Evolutionary conservation across 1,140 invertebrate genomes (phyloP).

Genomic region (Macrobrachium nipponense): DNA sequence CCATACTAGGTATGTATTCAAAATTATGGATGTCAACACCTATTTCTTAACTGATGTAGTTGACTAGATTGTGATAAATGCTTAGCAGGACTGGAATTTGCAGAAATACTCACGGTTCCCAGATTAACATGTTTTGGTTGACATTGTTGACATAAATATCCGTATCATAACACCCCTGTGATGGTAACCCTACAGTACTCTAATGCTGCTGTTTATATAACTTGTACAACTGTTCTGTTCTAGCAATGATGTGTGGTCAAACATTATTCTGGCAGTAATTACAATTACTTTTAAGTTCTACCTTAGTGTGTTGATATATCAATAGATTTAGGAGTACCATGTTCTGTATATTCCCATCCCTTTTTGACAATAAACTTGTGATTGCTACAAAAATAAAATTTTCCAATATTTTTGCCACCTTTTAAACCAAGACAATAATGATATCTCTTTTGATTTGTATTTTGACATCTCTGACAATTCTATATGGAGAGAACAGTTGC

Average conservation of each 20-base stretch:
- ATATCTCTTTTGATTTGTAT: slow-evolving; percentile 38
- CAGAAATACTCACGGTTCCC: slow-evolving; percentile 55
- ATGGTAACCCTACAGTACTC: slow-evolving; percentile 15
- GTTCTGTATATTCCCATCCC: slow-evolving; percentile 17
- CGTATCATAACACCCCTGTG: neutral
- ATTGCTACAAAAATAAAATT: slow-evolving; percentile 29
- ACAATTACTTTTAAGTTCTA: neutral
- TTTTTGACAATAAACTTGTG: slow-evolving; percentile 37
- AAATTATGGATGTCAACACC: neutral
- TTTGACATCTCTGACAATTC: slow-evolving; percentile 36
- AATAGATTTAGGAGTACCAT: too few relatives aligned
- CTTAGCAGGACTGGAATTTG: slow-evolving; percentile 46
- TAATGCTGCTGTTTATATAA: neutral
- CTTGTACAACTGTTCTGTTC: slow-evolving; percentile 24
- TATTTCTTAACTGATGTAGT: too few relatives aligned
- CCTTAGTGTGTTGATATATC: slow-evolving; percentile 19
- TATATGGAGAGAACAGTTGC: slow-evolving; percentile 57
- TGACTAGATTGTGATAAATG: slow-evolving; percentile 8
- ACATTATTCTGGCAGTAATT: slow-evolving; percentile 16
- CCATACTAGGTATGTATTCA: slow-evolving; percentile 3
- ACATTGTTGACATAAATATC: slow-evolving; percentile 22
- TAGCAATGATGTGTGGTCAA: slow-evolving; percentile 22
- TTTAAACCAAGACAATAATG: slow-evolving; percentile 48
- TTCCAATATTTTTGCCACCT: slow-evolving; percentile 22
- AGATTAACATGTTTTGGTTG: slow-evolving; percentile 32